Conservation (phyloP, 2,797 vertebrate genomes). For the Pampus argenteus region DNA sequence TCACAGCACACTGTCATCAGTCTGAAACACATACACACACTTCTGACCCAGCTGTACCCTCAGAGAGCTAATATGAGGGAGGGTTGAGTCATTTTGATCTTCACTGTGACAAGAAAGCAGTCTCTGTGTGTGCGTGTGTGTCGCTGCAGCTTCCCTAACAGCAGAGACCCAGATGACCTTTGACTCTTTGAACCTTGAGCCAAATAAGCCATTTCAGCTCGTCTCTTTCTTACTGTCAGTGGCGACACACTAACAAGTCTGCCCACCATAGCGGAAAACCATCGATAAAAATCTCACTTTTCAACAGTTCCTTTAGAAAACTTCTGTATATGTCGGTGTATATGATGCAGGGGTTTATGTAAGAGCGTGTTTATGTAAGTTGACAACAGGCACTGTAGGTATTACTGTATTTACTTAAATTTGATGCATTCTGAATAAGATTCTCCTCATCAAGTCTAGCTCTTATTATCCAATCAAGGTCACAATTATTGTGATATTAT, state of each 20-base stretch:
- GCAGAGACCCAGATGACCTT: conserved; percentile 46
- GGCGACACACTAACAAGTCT: background rate
- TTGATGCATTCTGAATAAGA: background rate
- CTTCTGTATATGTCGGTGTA: background rate
- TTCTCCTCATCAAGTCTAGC: background rate
- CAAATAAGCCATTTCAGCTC: conserved; percentile 28
- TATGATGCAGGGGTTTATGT: background rate
- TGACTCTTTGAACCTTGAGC: conserved; percentile 39
- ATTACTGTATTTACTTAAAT: too few species aligned
- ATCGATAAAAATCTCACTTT: conserved; percentile 7
- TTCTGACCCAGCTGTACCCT: conserved; percentile 65
- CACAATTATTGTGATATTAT: background rate
- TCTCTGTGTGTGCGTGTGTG: conserved; percentile 6
- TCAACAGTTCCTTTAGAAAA: background rate
- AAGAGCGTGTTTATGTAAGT: background rate
- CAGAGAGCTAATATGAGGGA: conserved; percentile 47
- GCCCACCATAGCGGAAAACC: background rate
- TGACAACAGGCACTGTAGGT: background rate
- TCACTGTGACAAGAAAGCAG: conserved; percentile 39
- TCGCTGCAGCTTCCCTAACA: conserved; percentile 9
- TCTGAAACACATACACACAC: conserved; percentile 40
- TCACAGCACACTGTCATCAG: conserved; percentile 62
- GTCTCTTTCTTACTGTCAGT: background rate
- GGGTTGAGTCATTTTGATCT: conserved; percentile 51
- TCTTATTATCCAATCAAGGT: background rate